These are phyloP conservation scores for Sinosuthora webbiana DNA, from an alignment of 2,113 vertebrate species.

Conservation along the genomic window DNA sequence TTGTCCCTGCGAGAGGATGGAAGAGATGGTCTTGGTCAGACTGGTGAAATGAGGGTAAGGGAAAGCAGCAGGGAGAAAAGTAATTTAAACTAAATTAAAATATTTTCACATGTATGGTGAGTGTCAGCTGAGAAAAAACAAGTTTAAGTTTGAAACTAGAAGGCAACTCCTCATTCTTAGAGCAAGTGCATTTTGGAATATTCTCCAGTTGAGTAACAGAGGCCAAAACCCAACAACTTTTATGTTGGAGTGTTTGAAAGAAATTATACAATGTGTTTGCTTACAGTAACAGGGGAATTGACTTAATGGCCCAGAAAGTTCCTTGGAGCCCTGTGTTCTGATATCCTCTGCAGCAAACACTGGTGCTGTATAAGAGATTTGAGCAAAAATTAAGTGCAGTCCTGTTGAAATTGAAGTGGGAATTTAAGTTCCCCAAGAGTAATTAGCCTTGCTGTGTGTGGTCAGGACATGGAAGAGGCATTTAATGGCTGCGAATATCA, in stretches of 20 bases:
- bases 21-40: not conserved
- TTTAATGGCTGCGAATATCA: constrained; percentile 19
- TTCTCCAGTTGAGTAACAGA: not conserved
- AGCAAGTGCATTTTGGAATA: constrained; percentile 1
- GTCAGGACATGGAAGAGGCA: constrained; percentile 10
- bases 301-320: constrained; percentile 54
- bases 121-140: not conserved
- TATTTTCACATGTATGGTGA: not conserved
- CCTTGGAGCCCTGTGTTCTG: not conserved
- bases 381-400: constrained; percentile 50
- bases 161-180: not conserved
- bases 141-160: not conserved
- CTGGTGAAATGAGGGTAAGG: not conserved
- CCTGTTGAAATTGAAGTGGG: constrained; percentile 60
- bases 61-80: not conserved
- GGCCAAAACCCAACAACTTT: not conserved
- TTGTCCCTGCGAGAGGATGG: not conserved
- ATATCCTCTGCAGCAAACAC: not conserved
- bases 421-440: constrained; percentile 43
- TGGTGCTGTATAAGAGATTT: constrained; percentile 11
- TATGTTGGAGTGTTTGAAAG: not conserved
- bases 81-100: not conserved
- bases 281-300: constrained; percentile 29
- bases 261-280: constrained; percentile 31
- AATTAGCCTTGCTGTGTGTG: constrained; percentile 62